Percentiles rank a stretch among this genome's conserved stretches.
Evolutionary conservation across 1,140 invertebrate genomes (phyloP).

Genomic region (Glossosoma conforme): DNA sequence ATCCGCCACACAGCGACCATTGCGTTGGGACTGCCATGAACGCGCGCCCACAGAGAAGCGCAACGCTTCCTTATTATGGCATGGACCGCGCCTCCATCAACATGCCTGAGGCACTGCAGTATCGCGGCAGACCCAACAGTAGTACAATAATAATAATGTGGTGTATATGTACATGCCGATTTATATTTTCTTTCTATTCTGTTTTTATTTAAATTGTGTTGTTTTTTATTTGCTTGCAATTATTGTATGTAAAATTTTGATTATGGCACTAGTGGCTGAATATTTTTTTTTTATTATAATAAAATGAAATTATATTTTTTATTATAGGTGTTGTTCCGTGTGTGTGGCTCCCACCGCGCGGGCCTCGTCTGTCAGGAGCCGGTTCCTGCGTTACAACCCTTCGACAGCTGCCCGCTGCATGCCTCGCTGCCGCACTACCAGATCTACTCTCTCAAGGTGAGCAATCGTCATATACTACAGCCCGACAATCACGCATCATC

Average conservation of each 20-base stretch:
- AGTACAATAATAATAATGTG: background rate
- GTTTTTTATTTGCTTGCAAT: background rate
- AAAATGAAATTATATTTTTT: constrained; percentile 16
- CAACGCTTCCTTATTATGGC: no score
- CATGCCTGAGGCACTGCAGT: no score
- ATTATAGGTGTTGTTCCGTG: constrained; percentile 67
- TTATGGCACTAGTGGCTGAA: background rate
- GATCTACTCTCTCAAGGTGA: constrained; percentile 55
- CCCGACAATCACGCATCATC: background rate
- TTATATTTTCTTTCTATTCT: background rate
- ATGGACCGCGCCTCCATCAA: no score
- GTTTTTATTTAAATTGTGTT: background rate
- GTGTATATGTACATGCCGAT: background rate
- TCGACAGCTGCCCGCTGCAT: constrained; percentile 64
- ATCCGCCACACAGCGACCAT: no score
- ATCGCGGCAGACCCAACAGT: background rate
- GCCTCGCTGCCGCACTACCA: constrained; percentile 56
- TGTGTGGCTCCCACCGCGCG: constrained; percentile 63
- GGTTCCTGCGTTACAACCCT: constrained; percentile 61
- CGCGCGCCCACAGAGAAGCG: no score
- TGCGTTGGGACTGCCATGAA: no score
- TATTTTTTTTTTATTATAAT: background rate
- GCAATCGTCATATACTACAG: background rate
- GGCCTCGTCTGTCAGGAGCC: constrained; percentile 66
- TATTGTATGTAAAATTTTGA: background rate